Base-by-base conservation (phyloP, 37 sponge, comb jelly and placozoan species). In the Ianthella basta region DNA sequence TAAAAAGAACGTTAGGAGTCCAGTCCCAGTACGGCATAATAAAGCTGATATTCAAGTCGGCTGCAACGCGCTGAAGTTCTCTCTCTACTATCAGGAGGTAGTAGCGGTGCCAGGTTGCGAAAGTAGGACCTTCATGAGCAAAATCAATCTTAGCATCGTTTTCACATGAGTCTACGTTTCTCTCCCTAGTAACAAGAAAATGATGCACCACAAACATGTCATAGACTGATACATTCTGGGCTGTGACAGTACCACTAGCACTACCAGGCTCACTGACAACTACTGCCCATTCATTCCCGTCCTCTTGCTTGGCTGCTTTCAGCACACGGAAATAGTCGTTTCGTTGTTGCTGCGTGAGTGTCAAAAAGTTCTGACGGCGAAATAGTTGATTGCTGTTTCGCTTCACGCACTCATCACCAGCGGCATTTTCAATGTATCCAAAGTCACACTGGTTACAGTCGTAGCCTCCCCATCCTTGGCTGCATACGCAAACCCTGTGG, bases 111-210 rank as follows among this genome's bases (percentile, higher is more conserved):
- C 82, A 82, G 21, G 61, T 60, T 5, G 65, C 65, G 39, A 82
- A 82, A 23, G 36, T 38, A 8, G 82, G 82, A 4, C 82, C 82
- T 82, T 82, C 65, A 60, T 82, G 82, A 20, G 36, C 82, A 29
- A 60, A 82, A 41, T 82, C 82, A 30, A 36, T 18, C 34, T 40
- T n/a, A 53, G 56, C 16, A 10, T 53, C 55, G 19, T 41, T 30
- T 27, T 40, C 53, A n/a, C n/a, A n/a, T 23, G 21, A 4, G 14
- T 33, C 65, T 15, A 34, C 82, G 36, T 72, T 30, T 13, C 41
- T 30, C 14, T 72, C 73, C 20, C 73, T 33, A 12, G 23, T 37
- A 21, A 40, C 32, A 15, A 82, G 23, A 33, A 5, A 60, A 65
- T 82, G 82, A 5, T 37, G 39, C 24, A 34, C 59, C 18, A 82